Evolutionary conservation across 2,113 vertebrate genomes (phyloP), one percentile per base, ranked within the genome.

Genomic region (Speoplatyrhinus poulsoni): DNA sequence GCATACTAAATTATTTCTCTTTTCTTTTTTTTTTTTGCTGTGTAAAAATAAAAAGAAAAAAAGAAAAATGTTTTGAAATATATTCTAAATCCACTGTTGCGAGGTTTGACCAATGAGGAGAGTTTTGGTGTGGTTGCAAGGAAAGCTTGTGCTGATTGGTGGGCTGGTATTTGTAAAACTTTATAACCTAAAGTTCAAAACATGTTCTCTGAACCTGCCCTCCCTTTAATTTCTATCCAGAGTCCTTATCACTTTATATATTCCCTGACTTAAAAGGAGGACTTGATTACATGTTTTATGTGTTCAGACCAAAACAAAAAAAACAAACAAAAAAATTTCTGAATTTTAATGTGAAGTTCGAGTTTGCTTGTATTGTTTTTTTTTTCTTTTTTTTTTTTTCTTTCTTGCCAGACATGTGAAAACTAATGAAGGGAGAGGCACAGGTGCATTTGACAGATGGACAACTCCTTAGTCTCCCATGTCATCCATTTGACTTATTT

Each of bases 241-340:
- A 92, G 92, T 92, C 91, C 90, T 88, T 88, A 84, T 73, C 89
- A 91, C 91, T 91, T 92, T 92, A 91, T 86, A 88, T 86, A 88
- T 87, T 91, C 90, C 91, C 73, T 84, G 76, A 88, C 67, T 88
- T 81, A 76, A 85, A 82, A 83, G 84, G 75, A 84, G 80, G 85
- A 87, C 86, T 77, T 75, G 80, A 88, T 89, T 80, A 93, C 72
- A 69, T 88, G 73, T 79, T 82, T 91, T 92, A 94, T 89, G 92
- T 89, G 88, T 95, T 95, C 90, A 79, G 93, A 96, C 94, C 95
- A 95, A 96, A 96, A 95, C 73, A 77, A 53, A 8, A 65, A 89
- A 75, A 82, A 82, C 77, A 76, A 88, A 87, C 91, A 89, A 90
- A 26, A 26, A 26, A 26, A 26, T 2, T 2, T 91, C 82, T 87